Conservation (phyloP, 1,140 invertebrate species). For the Dinothrombium tinctorium region DNA sequence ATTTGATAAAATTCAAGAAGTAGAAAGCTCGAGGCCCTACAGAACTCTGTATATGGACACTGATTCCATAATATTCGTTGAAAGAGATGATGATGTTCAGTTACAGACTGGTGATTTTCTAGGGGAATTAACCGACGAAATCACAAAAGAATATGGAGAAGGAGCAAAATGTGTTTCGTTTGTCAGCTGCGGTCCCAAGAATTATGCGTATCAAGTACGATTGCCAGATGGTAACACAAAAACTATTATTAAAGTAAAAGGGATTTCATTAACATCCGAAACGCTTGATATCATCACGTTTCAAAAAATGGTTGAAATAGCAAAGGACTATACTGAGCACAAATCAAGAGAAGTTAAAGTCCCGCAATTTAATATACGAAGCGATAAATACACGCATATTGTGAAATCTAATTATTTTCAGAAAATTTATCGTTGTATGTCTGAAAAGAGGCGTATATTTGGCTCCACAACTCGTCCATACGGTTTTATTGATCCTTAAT, state of each 20-base stretch:
- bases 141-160: not conserved
- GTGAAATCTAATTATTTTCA: not conserved
- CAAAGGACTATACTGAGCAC: not conserved
- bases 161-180: not conserved
- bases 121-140: constrained; percentile 7
- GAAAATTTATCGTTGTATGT: not conserved
- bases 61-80: constrained; percentile 1
- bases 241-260: not conserved
- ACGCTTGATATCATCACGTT: not conserved
- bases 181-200: constrained; percentile 2
- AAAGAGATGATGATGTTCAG: constrained; percentile 5
- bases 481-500: not conserved
- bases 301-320: not conserved
- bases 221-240: not conserved
- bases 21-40: not conserved
- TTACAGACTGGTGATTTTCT: constrained; percentile 5
- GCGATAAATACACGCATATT: not conserved
- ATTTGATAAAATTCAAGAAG: not conserved
- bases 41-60: constrained; percentile 1
- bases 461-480: not conserved
- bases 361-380: not conserved
- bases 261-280: not conserved
- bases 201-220: constrained; percentile 4
- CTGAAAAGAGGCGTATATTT: not conserved
- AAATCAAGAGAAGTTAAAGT: not conserved